Base-by-base conservation (phyloP, 2,113 vertebrate genomes). In the Hystrix cristata region DNA sequence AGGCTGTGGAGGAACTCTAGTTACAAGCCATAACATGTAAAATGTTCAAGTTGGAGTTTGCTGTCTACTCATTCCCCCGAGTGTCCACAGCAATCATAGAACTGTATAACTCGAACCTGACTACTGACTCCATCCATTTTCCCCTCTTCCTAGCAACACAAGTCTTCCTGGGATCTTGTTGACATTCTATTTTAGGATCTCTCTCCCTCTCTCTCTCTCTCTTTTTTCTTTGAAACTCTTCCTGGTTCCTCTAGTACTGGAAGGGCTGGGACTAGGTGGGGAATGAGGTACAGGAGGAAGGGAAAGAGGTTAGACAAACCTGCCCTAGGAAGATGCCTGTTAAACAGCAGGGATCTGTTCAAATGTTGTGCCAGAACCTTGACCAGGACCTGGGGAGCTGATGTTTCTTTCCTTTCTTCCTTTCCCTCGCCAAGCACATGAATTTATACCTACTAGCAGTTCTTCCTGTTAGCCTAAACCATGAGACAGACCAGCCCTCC, bases 41-140 rank as follows among this genome's bases (percentile, higher is more conserved):
- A 98, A 99, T 99, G 87, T 99, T 99, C 65, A 99, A 99, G 96
- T 84, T 99, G 97, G 99, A 99, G 96, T 99, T 99, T 14, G 98
- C 99, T 38, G 98, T 99, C 95, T 99, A 99, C 97, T 99, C 99
- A 0, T 10, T 64, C 62, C 27, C 62, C 62, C 62, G 38, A 38
- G 38, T 38, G 38, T 38, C 38, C 38, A 38, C 38, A 38, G 38
- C 38, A 38, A 38, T 38, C 38, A 38, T 38, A 38, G 38, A 38
- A 38, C 38, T 38, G 38, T 38, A 38, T 38, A 38, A 99, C 90
- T 99, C 99, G 94, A 99, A 99, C 97, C 97, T 99, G 14, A 99
- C 99, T 80, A 99, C 99, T n/a, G 99, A 99, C 98, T 99, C 99
- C 96, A 99, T 99, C 0, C 95, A 38, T 38, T 38, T 38, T 38